Evolutionary conservation across 2,888 invertebrate species (phyloP), one percentile per base, ranked within the genome.

Genomic region (Ichneumon xanthorius): DNA sequence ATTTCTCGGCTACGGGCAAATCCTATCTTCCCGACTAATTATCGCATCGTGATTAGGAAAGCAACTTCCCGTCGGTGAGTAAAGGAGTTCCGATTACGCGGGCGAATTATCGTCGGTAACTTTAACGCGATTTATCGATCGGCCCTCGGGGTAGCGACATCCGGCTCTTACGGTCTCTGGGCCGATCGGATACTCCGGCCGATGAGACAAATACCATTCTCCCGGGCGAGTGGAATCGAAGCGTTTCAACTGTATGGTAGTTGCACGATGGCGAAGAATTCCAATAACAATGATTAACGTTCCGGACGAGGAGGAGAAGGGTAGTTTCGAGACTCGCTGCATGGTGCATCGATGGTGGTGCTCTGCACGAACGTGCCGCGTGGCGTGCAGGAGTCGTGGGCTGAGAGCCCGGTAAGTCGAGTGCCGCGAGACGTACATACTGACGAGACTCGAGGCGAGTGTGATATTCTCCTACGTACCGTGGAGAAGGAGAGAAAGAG

Each of bases 261-360:
- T 77, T 80, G 72, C 72, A 70, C 82, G 87, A 81, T 82, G 86
- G 84, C 83, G 80, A 86, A 86, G 86, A 86, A 86, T 86, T 86
- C 87, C 89, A 89, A 91, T 91, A 90, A 90, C 88, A 88, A 89
- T 90, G 91, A 91, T 91, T 90, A 91, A 91, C 88, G 87, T 85
- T 86, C 81, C 76, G 87, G 86, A 89, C 87, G 86, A 87, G 88
- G 82, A 68, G 84, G 82, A 82, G 76, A 61, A 72, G 80, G 72
- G 80, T 78, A 86, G 82, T 86, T 86, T 83, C 80, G 80, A 87
- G 87, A 85, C 85, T 87, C 80, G 87, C 80, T 80, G 81, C 80
- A 81, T 77, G 79, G 82, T 71, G 84, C 86, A 84, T 78, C 82
- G 82, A 75, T 81, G 80, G 79, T 79, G 80, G 73, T 80, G 79